Percentiles rank a stretch among this genome's conserved stretches.
Evolutionary conservation across 2,113 vertebrate genomes (phyloP).

Genomic region (Clarias batrachus): DNA sequence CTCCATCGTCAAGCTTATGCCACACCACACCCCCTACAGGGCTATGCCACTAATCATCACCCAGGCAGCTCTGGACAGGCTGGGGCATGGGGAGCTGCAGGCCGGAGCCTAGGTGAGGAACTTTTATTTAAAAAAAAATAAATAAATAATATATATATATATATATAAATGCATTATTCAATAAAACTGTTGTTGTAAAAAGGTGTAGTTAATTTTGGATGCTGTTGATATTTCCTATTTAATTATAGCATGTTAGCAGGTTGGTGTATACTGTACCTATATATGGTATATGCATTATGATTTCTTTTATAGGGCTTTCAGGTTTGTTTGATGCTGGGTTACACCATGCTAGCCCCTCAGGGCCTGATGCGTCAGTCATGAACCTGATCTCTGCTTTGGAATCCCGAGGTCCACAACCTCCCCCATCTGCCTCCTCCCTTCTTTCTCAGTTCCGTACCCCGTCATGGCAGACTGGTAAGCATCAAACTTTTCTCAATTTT

Average conservation of each 20-base stretch:
- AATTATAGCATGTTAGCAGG: not conserved
- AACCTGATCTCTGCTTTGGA: slow-evolving; percentile 92
- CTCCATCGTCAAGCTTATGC: slow-evolving; percentile 85
- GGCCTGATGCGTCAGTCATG: slow-evolving; percentile 86
- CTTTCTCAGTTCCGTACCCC: slow-evolving; percentile 89
- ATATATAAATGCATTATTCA: too few relatives aligned
- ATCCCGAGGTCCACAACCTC: slow-evolving; percentile 83
- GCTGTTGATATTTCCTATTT: not conserved
- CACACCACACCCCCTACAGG: slow-evolving; percentile 84
- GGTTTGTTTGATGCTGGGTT: slow-evolving; percentile 86
- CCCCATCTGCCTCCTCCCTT: slow-evolving; percentile 85
- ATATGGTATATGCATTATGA: not conserved
- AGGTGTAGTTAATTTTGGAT: not conserved
- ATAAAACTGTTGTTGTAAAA: not conserved
- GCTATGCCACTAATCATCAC: slow-evolving; percentile 90
- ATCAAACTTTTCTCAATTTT: not conserved
- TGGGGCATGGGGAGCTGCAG: slow-evolving; percentile 68
- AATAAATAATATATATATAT: too few relatives aligned
- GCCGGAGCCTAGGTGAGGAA: slow-evolving; percentile 69
- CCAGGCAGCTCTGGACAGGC: slow-evolving; percentile 76
- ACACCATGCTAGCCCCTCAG: slow-evolving; percentile 81
- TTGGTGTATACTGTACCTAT: not conserved
- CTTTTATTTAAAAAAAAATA: not conserved
- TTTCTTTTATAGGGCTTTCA: slow-evolving; percentile 74
- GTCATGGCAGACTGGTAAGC: slow-evolving; percentile 88